A percentile compares a stretch with the other conserved stretches of the same genome.
Conservation (phyloP, 2,113 vertebrate species). For the Naja naja region DNA sequence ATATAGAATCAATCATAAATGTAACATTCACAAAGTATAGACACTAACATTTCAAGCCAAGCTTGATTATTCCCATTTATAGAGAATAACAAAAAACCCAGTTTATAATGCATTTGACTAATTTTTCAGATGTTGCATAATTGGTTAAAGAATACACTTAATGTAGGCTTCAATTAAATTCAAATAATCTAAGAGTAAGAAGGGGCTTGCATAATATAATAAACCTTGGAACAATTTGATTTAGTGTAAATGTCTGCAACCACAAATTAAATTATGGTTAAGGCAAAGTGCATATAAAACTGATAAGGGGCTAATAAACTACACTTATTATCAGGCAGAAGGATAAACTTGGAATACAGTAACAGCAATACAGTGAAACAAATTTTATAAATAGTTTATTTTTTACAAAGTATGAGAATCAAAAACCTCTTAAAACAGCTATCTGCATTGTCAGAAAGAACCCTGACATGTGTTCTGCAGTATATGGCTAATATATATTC, state of each 20-base stretch:
- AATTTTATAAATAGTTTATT: slow-evolving; percentile 38
- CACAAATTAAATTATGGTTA: background rate
- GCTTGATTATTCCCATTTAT: background rate
- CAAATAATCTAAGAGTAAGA: background rate
- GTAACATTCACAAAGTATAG: background rate
- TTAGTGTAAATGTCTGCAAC: background rate
- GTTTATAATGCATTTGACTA: background rate
- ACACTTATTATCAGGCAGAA: background rate
- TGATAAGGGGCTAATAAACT: no score
- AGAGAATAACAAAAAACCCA: background rate
- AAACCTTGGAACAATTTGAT: background rate
- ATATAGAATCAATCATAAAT: background rate
- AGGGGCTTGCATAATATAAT: background rate
- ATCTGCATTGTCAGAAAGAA: background rate
- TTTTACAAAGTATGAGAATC: background rate
- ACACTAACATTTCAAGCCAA: background rate
- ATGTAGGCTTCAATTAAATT: background rate
- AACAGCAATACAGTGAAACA: background rate
- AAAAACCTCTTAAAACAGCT: background rate
- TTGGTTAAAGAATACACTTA: background rate
- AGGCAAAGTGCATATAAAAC: background rate
- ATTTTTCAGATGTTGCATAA: background rate
- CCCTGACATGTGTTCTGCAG: background rate
- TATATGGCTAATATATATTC: background rate
- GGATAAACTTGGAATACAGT: background rate